Base-by-base conservation (phyloP, 1,140 invertebrate species). In the Whitmania pigra region DNA sequence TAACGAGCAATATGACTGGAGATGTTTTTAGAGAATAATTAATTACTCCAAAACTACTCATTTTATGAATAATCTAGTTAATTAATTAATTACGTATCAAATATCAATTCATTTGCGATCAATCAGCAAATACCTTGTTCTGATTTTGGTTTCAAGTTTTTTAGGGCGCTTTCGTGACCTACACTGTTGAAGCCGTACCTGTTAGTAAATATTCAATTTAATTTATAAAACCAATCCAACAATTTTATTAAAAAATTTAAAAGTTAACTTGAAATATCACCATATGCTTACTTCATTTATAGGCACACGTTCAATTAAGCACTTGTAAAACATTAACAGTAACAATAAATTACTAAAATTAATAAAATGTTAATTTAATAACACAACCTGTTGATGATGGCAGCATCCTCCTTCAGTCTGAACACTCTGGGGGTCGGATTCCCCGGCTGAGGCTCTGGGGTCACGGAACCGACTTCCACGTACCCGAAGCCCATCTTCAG, bases 391-490 rank as follows among this genome's bases (percentile, higher is more conserved):
- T 99, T 99, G 31, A 99, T 96, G 9, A 99, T 87, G 55, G 92
- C 96, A 76, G 86, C 80, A 81, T 97, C 93, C 75, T 91, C 87
- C 0, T 79, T 76, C 15, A 99, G 81, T 73, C 95, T 83, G 81
- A 98, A 99, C 0, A 99, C 88, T 76, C 95, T 84, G 0, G 95
- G 94, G 81, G 89, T 91, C 17, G 88, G 86, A 83, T 99, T 98
- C 6, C 96, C 96, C 17, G 86, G 80, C 82, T 99, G 95, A 15
- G 94, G 90, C 75, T 87, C 75, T 4, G 95, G 96, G 7, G 96
- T 99, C 0, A 99, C 88, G 20, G 94, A 94, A 75, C 95, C 95
- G 76, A 99, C 88, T 87, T 99, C 96, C 53, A 98, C 88, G 84
- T 97, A 94, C 29, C 94, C 89, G 85, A 98, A 97, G 0, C 95